Evolutionary conservation across 2,113 vertebrate species (phyloP), one percentile per base, ranked within the genome.

Genomic region (Arvicanthis niloticus): DNA sequence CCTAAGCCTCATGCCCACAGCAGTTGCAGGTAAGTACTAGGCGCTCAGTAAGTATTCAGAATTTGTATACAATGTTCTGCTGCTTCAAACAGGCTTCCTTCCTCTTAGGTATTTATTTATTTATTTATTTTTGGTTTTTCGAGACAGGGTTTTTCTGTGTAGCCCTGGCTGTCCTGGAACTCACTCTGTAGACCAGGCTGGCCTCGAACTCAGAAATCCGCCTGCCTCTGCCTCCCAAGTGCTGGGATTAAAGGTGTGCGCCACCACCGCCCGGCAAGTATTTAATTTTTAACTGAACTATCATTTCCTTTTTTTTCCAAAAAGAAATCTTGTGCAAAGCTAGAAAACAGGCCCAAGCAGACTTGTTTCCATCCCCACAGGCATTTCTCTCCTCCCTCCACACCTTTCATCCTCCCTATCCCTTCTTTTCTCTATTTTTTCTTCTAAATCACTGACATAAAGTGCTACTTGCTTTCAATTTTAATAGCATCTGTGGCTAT

Each of bases 391-490:
- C 68, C 7, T 70, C 88, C 26, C 42, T 34, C 42, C 31, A 53
- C 5, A 68, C 80, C 29, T 62, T 75, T 80, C 37, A 68, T 42
- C 37, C 0, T 2, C 11, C 51, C 15, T 42, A 31, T 31, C 53
- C n/a, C 42, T 58, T 68, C 45, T 4, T n/a, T 34, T 73, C 37
- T 34, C 37, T 73, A 7, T 34, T 7, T 53, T 60, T 1, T 3
- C 9, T 31, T 34, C 53, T 53, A 65, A 90, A 82, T 67, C 48
- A 93, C 31, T 42, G 48, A 34, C 42, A 86, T 73, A 86, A 7
- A 94, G 53, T 34, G 26, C 8, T 84, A 73, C 34, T 91, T 89
- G 26, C 76, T 95, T 92, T 94, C 40, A 34, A 56, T 86, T 81
- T 93, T 62, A 73, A 95, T 85, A 85, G 62, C 2, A 1, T 84